Base-by-base conservation (phyloP, 37 sponge, comb jelly and placozoan species). In the Bolinopsis microptera region DNA sequence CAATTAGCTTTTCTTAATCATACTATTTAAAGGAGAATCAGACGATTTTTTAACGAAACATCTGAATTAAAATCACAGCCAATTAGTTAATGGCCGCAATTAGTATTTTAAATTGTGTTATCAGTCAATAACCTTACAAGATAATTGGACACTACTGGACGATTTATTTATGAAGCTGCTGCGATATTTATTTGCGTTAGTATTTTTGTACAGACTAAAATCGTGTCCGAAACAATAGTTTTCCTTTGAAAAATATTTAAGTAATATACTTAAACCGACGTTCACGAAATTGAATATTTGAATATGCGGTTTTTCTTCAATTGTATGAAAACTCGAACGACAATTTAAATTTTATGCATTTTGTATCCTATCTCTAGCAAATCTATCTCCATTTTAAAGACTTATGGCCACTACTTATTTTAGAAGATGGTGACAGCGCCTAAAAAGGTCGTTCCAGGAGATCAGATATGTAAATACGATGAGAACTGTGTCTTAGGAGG, bases 381-480 rank as follows among this genome's bases (percentile, higher is more conserved):
- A n/a, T n/a, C n/a, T n/a, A n/a, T n/a, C n/a, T n/a, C n/a, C n/a
- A n/a, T n/a, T n/a, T n/a, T n/a, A n/a, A n/a, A n/a, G n/a, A n/a
- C n/a, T n/a, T n/a, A n/a, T n/a, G n/a, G n/a, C n/a, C n/a, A n/a
- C n/a, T n/a, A n/a, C n/a, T n/a, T n/a, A n/a, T n/a, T n/a, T n/a
- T n/a, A n/a, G n/a, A n/a, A n/a, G 48, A 86, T 86, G 90, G 90
- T 86, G n/a, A 86, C 90, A 40, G 61, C 41, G 1, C 61, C 90
- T 2, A 28, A 34, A 5, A 86, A 86, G 24, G 90, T 86, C 30
- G 90, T 86, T 0, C 90, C 90, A 3, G 90, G 90, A 33, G 90
- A 86, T 24, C 90, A 41, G 90, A 86, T 86, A 86, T 86, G 90
- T 41, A 23, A n/a, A 39, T 86, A 41, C 22, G 90, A 86, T 23